These are phyloP conservation scores for Diadegma fenestrale DNA, from an alignment of 2,888 invertebrate species.

Conservation along the genomic window DNA sequence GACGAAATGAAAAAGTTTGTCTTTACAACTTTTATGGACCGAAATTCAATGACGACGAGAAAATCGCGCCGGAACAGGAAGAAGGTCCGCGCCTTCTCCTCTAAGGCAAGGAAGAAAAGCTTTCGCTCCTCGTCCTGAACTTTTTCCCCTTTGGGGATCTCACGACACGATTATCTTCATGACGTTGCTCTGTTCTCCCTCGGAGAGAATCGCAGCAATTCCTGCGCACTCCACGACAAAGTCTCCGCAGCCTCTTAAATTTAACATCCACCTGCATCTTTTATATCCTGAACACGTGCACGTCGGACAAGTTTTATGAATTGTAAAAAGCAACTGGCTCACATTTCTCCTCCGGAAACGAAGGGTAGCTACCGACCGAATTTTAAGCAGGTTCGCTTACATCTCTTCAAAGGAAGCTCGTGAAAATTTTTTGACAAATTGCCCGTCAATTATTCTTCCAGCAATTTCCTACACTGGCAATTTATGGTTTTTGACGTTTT, in stretches of 20 bases:
- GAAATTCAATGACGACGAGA: not conserved
- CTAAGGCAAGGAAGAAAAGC: too few species aligned
- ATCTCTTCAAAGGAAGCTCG: not conserved
- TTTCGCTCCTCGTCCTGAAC: not conserved
- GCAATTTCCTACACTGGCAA: too few species aligned
- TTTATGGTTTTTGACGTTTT: too few species aligned
- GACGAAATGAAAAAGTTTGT: not conserved
- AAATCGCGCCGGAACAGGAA: not conserved
- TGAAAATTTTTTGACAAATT: too few species aligned
- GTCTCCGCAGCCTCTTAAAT: not conserved
- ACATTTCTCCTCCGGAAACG: not conserved
- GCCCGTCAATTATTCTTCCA: too few species aligned
- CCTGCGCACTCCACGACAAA: not conserved
- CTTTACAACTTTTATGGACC: not conserved
- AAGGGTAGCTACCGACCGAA: not conserved
- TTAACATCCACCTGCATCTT: not conserved
- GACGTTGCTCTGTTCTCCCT: not conserved
- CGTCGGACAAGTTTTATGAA: not conserved
- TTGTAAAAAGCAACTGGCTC: not conserved
- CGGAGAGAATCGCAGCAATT: conserved; percentile 5
- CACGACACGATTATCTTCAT: conserved; percentile 8
- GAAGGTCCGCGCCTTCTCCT: too few species aligned
- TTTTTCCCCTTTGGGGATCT: not conserved
- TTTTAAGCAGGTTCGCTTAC: not conserved
- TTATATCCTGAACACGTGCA: conserved; percentile 9